Evolutionary conservation across 1,140 invertebrate species (phyloP).

Genomic region (Drosophila kohkoa): DNA sequence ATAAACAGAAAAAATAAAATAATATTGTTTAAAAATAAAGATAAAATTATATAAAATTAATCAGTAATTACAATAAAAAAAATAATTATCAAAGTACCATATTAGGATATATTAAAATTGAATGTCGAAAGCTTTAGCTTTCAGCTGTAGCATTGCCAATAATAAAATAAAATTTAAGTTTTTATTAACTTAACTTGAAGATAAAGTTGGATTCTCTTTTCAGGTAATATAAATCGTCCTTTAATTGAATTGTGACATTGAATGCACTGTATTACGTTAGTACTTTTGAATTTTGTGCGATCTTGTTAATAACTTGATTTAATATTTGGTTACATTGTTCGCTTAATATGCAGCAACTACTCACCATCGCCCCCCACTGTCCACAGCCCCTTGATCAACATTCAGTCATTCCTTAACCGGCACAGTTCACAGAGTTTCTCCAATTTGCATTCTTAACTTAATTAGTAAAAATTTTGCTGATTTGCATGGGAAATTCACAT

Average conservation of each 20-base stretch:
- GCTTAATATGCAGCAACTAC: conserved; percentile 35
- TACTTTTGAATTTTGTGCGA: conserved; percentile 7
- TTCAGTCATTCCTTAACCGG: conserved; percentile 14
- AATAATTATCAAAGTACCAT: no score
- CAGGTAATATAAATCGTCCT: background rate
- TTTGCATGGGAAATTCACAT: conserved; percentile 59
- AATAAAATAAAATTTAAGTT: no score
- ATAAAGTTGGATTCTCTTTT: no score
- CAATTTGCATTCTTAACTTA: conserved; percentile 53
- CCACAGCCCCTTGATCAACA: background rate
- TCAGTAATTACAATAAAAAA: no score
- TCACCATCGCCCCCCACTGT: background rate
- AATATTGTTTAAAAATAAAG: no score
- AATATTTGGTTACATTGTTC: conserved; percentile 40
- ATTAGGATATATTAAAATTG: no score
- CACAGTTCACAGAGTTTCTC: conserved; percentile 38
- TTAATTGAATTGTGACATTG: background rate
- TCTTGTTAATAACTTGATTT: conserved; percentile 30
- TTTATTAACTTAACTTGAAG: no score
- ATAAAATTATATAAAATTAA: no score
- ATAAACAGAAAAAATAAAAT: no score
- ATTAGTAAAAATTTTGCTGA: conserved; percentile 50
- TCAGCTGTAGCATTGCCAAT: no score
- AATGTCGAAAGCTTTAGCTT: no score
- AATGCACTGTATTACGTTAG: conserved; percentile 10